A percentile compares a stretch with the other conserved stretches of the same genome.
These are phyloP conservation scores for Pseudorectes ferrugineus DNA, from an alignment of 2,113 vertebrate genomes.

Conservation along the genomic window DNA sequence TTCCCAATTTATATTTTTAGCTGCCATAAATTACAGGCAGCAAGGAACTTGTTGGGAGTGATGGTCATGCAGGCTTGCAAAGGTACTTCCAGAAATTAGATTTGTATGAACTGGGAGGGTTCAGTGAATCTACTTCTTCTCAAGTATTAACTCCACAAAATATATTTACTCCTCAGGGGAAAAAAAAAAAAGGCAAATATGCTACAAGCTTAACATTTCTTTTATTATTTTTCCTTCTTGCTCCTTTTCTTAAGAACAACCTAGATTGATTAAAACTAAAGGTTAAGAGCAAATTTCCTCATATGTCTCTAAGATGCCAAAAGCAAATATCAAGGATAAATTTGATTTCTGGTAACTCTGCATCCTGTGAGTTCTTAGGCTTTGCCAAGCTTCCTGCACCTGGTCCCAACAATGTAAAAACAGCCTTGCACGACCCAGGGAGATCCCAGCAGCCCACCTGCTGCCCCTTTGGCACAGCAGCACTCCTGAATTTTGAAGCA, in stretches of 20 bases:
- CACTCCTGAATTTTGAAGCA: neutral
- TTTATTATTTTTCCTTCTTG: neutral
- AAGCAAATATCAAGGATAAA: neutral
- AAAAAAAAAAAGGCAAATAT: neutral
- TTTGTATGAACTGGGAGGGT: neutral
- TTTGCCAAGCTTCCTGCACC: neutral
- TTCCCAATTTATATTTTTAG: neutral
- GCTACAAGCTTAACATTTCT: neutral
- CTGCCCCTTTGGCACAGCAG: neutral
- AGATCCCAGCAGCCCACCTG: neutral
- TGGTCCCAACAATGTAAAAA: neutral
- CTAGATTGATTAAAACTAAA: neutral
- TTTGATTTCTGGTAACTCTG: neutral
- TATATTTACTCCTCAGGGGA: neutral
- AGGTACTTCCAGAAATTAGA: neutral
- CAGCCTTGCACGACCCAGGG: neutral
- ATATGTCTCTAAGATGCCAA: neutral
- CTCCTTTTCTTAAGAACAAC: neutral
- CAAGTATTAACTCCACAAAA: neutral
- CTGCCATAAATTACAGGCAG: neutral
- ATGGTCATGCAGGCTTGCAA: neutral
- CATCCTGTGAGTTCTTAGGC: neutral
- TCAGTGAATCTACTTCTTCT: neutral
- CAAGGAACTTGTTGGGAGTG: neutral
- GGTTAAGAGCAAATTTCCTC: neutral